A percentile compares a stretch with the other conserved stretches of the same genome.
These are phyloP conservation scores for Archivesica marissinica DNA, from an alignment of 1,140 invertebrate species.

Conservation along the genomic window DNA sequence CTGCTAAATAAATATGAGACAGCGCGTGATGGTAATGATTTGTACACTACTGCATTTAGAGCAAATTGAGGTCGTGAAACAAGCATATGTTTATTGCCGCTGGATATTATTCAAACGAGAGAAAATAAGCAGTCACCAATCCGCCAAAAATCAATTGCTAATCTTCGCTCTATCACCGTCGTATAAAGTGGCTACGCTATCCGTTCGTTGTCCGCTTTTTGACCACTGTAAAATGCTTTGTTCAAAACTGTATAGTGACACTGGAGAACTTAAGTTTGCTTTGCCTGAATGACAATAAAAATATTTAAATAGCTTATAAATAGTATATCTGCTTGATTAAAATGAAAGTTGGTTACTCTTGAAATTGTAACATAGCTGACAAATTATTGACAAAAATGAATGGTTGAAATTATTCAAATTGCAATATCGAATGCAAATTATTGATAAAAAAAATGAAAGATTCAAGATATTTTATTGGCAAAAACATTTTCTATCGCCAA, in stretches of 20 bases:
- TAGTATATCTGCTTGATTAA: too few species aligned
- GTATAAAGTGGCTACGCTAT: conserved; percentile 5
- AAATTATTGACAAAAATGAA: too few species aligned
- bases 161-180: conserved; percentile 40
- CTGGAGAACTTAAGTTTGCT: not conserved
- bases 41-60: conserved; percentile 29
- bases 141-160: conserved; percentile 56
- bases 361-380: too few species aligned
- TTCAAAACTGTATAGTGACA: conserved; percentile 17
- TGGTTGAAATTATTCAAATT: too few species aligned
- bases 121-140: conserved; percentile 38
- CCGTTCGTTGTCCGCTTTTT: conserved; percentile 14
- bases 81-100: conserved; percentile 48
- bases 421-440: too few species aligned
- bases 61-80: conserved; percentile 48
- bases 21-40: conserved; percentile 24
- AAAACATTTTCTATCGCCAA: too few species aligned
- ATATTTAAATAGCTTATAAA: too few species aligned
- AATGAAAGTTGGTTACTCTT: too few species aligned
- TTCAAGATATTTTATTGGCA: too few species aligned
- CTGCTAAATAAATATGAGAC: conserved; percentile 3
- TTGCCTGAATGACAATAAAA: not conserved
- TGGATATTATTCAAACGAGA: conserved; percentile 42
- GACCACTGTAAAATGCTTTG: conserved; percentile 18
- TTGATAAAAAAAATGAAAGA: too few species aligned